phyloP scores from a whole-genome alignment of 2,113 vertebrate species.

The Orthonyx spaldingii region DNA sequence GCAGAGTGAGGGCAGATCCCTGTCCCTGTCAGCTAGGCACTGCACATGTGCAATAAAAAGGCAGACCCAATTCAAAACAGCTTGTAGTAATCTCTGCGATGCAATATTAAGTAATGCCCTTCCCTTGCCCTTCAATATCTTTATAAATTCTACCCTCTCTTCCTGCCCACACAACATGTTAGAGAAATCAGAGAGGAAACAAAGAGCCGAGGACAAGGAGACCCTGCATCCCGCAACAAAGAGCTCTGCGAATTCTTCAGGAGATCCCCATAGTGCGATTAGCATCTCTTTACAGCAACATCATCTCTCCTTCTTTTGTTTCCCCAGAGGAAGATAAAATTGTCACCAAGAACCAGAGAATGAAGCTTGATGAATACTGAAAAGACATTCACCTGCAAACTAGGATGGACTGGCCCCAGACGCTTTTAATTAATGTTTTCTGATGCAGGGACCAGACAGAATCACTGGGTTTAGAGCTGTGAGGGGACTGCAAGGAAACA shows the following conservation, averaged over 20 bases:
- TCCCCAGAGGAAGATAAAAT: slow-evolving; percentile 44
- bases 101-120: not conserved
- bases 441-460: not conserved
- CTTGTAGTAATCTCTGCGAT: not conserved
- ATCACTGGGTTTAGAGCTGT: not conserved
- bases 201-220: not conserved
- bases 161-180: not conserved
- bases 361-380: slow-evolving; percentile 39
- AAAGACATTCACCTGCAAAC: not conserved
- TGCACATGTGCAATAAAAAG: not conserved
- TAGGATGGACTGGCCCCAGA: not conserved
- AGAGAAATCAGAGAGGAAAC: slow-evolving; percentile 40
- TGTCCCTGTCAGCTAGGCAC: not conserved
- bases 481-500: not conserved
- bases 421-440: not conserved
- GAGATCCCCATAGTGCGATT: slow-evolving; percentile 10
- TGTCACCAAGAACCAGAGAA: slow-evolving; percentile 4
- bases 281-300: slow-evolving; percentile 54
- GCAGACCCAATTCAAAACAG: not conserved
- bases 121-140: slow-evolving; percentile 35
- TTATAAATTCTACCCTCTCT: slow-evolving; percentile 15
- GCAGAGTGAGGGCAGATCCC: not conserved
- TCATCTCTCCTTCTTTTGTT: slow-evolving; percentile 24
- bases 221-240: not conserved
- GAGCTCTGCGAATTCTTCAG: not conserved